These are phyloP conservation scores for Danaus plexippus DNA, from an alignment of 1,140 invertebrate species.

Conservation along the genomic window DNA sequence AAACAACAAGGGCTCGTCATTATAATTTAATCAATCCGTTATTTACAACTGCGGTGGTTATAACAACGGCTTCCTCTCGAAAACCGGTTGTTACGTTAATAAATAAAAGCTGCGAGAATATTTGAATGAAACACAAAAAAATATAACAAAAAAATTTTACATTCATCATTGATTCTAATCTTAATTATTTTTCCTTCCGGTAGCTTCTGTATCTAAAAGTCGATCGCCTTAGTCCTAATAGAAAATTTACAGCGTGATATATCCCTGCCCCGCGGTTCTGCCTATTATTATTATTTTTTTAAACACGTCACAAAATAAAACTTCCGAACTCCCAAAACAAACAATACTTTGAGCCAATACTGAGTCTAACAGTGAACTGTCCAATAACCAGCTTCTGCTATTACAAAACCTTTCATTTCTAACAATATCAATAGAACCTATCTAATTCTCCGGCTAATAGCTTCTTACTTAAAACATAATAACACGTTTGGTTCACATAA, in stretches of 20 bases:
- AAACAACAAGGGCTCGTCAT: conserved; percentile 58
- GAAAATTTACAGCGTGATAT: no score
- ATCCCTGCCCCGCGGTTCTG: no score
- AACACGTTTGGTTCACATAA: conserved; percentile 69
- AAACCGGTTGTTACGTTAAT: conserved; percentile 15
- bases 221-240: no score
- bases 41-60: conserved; percentile 67
- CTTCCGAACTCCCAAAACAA: conserved; percentile 19
- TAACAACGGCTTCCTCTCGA: conserved; percentile 37
- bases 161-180: no score
- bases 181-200: no score
- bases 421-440: conserved; percentile 4
- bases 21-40: conserved; percentile 62
- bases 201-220: no score
- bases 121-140: no score
- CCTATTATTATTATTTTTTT: no score
- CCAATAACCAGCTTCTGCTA: conserved; percentile 1
- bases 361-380: conserved; percentile 33
- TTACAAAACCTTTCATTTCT: neutral
- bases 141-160: no score
- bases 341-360: conserved; percentile 66
- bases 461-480: conserved; percentile 51
- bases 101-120: conserved; percentile 14
- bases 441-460: conserved; percentile 7
- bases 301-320: no score